These are phyloP conservation scores for Hirtodrosophila alboralis DNA, from an alignment of 2,888 invertebrate species.

Conservation along the genomic window DNA sequence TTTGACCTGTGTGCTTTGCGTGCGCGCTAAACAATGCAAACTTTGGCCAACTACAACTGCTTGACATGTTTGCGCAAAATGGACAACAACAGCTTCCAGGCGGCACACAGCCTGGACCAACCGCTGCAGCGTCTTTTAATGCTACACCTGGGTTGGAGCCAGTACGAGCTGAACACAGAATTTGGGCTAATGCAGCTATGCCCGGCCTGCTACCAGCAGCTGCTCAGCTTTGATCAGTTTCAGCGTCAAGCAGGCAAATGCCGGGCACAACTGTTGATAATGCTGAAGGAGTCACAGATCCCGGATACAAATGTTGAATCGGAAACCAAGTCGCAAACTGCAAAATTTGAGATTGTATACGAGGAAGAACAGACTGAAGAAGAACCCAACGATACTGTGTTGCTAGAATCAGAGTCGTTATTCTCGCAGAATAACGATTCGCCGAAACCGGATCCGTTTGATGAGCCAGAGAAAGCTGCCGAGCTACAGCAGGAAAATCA, in stretches of 20 bases:
- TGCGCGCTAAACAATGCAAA: conserved; percentile 47
- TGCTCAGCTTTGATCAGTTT: conserved; percentile 61
- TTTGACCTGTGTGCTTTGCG: conserved; percentile 6
- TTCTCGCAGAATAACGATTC: conserved; percentile 26
- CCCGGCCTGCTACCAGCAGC: conserved; percentile 49
- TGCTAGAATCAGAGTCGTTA: conserved; percentile 63
- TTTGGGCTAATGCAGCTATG: conserved; percentile 66
- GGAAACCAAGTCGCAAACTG: conserved; percentile 3
- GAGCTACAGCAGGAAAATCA: neutral
- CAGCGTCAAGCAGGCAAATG: conserved; percentile 57
- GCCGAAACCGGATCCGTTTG: conserved; percentile 68
- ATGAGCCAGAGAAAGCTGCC: conserved; percentile 6
- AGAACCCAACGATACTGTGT: conserved; percentile 18
- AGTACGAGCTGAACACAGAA: conserved; percentile 14
- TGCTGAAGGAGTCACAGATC: conserved; percentile 37
- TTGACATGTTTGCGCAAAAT: conserved; percentile 72
- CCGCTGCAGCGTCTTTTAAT: conserved; percentile 51
- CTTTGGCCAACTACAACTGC: conserved; percentile 48
- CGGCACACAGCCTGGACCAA: conserved; percentile 25
- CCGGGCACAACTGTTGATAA: conserved; percentile 50
- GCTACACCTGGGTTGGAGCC: conserved; percentile 44
- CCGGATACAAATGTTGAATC: conserved; percentile 8
- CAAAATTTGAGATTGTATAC: conserved; percentile 59
- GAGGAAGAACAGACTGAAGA: conserved; percentile 46
- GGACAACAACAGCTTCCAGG: conserved; percentile 4